Conservation (phyloP, 2,113 vertebrate genomes). For the Otocyon megalotis region DNA sequence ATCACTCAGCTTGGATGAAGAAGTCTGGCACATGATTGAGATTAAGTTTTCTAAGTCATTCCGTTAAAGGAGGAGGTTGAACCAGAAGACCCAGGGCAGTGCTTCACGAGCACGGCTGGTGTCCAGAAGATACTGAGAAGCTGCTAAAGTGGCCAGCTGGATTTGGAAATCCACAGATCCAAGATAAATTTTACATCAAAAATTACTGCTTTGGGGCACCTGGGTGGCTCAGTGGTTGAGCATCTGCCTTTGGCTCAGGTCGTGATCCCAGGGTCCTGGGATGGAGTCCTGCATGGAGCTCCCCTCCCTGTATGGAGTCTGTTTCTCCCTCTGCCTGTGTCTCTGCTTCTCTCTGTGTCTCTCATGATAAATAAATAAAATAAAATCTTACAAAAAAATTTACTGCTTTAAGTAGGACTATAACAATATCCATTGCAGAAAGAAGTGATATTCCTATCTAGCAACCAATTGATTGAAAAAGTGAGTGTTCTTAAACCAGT, state of each 20-base stretch:
- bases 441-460: background rate
- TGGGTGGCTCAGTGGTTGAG: no score
- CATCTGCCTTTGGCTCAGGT: no score
- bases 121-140: background rate
- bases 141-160: background rate
- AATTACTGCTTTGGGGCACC: background rate
- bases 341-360: no score
- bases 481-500: background rate
- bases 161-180: background rate
- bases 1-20: background rate
- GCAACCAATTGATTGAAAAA: background rate
- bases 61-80: background rate
- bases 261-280: no score
- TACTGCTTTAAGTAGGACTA: background rate
- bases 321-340: no score
- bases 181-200: background rate
- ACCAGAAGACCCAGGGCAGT: background rate
- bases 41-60: background rate
- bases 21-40: background rate
- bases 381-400: background rate
- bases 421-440: background rate
- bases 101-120: background rate
- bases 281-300: no score
- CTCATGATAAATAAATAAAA: no score
- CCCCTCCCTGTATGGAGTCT: no score